A percentile compares a stretch with the other conserved stretches of the same genome.
Evolutionary conservation across 2,888 invertebrate genomes (phyloP).

Genomic region (Tipula confusa): DNA sequence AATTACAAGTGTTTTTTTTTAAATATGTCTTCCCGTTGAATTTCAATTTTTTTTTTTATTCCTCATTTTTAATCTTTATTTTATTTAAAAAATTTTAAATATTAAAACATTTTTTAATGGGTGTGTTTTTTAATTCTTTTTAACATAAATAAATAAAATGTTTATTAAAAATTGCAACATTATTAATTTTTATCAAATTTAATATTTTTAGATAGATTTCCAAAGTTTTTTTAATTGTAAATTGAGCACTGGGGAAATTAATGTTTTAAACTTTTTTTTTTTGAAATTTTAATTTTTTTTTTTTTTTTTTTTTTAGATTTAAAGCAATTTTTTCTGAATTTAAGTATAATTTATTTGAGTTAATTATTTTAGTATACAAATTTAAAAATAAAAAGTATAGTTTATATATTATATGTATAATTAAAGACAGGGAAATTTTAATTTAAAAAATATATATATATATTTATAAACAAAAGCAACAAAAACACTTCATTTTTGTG

Average conservation of each 20-base stretch:
- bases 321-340: background rate
- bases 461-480: background rate
- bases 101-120: background rate
- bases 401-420: background rate
- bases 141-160: slow-evolving; percentile 8
- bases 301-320: background rate
- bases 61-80: no score
- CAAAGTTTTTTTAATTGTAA: background rate
- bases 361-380: background rate
- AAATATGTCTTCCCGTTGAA: background rate
- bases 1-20: slow-evolving; percentile 14
- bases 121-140: background rate
- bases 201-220: background rate
- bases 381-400: background rate
- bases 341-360: background rate
- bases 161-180: background rate
- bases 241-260: background rate
- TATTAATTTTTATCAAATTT: slow-evolving; percentile 13
- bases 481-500: background rate
- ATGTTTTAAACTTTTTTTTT: background rate
- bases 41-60: background rate
- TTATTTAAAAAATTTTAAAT: background rate
- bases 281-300: background rate
- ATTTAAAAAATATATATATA: background rate
- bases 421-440: slow-evolving; percentile 3